Percentiles rank a stretch among this genome's conserved stretches.
These are phyloP conservation scores for Cryptomyrus ogoouensis DNA, from an alignment of 2,113 vertebrate species.

Conservation along the genomic window DNA sequence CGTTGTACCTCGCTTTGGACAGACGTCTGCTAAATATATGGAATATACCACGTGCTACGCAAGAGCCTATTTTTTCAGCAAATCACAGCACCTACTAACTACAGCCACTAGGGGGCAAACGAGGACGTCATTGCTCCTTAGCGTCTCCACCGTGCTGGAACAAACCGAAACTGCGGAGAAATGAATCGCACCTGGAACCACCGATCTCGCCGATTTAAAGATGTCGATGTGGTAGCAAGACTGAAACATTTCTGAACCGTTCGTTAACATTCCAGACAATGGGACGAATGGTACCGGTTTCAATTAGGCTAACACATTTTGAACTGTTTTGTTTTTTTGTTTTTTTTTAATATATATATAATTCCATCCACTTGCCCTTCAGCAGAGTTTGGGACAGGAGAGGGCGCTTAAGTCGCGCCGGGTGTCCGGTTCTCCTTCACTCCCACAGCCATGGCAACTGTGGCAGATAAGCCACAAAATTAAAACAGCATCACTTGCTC, in stretches of 20 bases:
- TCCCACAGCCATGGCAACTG: not conserved
- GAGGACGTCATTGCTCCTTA: not conserved
- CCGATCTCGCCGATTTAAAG: not conserved
- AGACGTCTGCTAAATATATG: not conserved
- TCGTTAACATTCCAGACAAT: not conserved
- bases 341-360: not conserved
- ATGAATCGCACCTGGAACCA: not conserved
- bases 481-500: not conserved
- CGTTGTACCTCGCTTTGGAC: not conserved
- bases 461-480: not conserved
- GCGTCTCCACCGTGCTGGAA: not conserved
- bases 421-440: not conserved
- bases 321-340: not conserved
- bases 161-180: not conserved
- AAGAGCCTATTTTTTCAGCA: not conserved
- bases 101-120: not conserved
- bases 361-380: not conserved
- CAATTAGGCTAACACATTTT: not conserved
- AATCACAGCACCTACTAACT: not conserved
- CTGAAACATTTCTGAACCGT: not conserved
- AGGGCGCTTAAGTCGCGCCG: no score
- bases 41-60: not conserved
- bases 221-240: not conserved
- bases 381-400: not conserved
- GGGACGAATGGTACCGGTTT: not conserved